Conservation (phyloP, 1,140 invertebrate genomes). For the Marisa cornuarietis region DNA sequence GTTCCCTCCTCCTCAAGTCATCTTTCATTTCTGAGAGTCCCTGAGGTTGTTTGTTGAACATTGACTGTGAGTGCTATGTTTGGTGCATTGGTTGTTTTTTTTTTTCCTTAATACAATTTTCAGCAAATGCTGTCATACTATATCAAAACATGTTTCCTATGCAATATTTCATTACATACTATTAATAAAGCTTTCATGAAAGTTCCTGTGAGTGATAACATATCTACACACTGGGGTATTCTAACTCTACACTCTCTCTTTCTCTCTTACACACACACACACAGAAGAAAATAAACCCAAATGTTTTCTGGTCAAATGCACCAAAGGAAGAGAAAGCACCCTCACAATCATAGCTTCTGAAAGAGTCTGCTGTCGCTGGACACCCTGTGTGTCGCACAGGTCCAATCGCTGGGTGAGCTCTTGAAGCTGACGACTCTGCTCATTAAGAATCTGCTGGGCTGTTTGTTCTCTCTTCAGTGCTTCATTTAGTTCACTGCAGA, state of each 20-base stretch:
- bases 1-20: constrained; percentile 55
- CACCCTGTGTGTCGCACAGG: constrained; percentile 47
- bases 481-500: constrained; percentile 58
- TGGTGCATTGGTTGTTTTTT: neutral
- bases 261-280: too few species aligned
- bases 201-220: too few species aligned
- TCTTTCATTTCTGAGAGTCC: constrained; percentile 52
- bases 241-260: too few species aligned
- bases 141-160: too few species aligned
- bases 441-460: constrained; percentile 58
- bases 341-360: constrained; percentile 55
- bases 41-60: constrained; percentile 28
- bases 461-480: constrained; percentile 57
- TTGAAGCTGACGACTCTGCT: constrained; percentile 58
- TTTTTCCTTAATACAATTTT: neutral
- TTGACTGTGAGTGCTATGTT: neutral
- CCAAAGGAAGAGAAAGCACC: neutral
- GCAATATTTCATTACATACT: too few species aligned
- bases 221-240: too few species aligned
- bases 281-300: too few species aligned
- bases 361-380: constrained; percentile 52
- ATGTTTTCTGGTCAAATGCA: neutral
- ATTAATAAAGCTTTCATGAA: too few species aligned
- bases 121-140: too few species aligned
- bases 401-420: constrained; percentile 53